A percentile compares a stretch with the other conserved stretches of the same genome.
Evolutionary conservation across 2,113 vertebrate species (phyloP).

Genomic region (Erpornis zantholeuca): DNA sequence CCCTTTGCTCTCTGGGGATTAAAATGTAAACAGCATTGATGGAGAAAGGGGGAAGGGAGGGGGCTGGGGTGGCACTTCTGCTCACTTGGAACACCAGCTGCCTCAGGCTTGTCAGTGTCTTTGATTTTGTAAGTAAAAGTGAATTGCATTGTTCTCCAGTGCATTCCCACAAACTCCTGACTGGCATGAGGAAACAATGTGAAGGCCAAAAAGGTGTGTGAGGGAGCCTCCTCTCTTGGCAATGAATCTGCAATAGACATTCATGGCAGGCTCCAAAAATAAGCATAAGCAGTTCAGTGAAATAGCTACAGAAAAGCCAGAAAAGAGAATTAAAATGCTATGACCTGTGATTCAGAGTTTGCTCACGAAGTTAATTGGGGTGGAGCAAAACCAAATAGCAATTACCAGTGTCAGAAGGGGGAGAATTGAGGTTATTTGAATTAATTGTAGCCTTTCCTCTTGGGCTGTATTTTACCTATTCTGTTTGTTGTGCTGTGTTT

Average conservation of each 20-base stretch:
- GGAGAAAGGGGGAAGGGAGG: background rate
- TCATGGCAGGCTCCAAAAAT: background rate
- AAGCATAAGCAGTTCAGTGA: rapidly evolving
- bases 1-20: background rate
- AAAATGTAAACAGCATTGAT: rapidly evolving
- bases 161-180: background rate
- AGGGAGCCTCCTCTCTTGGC: background rate
- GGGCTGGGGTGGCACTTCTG: background rate
- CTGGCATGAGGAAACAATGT: no score
- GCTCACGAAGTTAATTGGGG: background rate
- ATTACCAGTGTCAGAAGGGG: background rate
- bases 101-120: rapidly evolving
- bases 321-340: background rate
- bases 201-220: background rate
- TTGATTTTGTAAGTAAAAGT: background rate
- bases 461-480: background rate
- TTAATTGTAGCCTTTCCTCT: background rate
- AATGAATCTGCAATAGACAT: rapidly evolving
- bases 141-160: background rate
- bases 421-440: background rate
- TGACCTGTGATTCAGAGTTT: background rate
- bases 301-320: background rate
- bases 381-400: background rate
- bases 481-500: background rate
- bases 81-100: background rate